Evolutionary conservation across 2,888 invertebrate species (phyloP), one percentile per base, ranked within the genome.

Genomic region (Drosophila neotestacea): DNA sequence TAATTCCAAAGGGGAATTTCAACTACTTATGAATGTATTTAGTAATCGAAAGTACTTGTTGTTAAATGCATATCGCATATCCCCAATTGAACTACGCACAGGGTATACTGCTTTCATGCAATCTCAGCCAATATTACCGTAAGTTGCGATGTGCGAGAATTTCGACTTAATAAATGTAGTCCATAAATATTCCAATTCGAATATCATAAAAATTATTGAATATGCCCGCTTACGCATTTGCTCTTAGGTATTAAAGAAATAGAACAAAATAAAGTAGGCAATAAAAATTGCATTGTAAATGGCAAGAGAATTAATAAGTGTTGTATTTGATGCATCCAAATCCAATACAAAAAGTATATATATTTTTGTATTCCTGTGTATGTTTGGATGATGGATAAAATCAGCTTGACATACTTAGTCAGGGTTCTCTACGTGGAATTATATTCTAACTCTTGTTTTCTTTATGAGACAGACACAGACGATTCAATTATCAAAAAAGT

Each of bases 401-500:
- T 61, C 13, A 59, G 64, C 56, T 60, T 50, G 42, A 41, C 59
- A 54, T 16, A 41, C 59, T 50, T 16, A 28, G 39, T 39, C 39
- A 27, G 11, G n/a, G 16, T 10, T 34, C 34, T 11, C 30, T 39
- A 28, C 11, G 13, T 42, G 34, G 56, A 50, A 56, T 63, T 50
- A 50, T 58, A 64, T 55, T 51, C 27, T 16, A 48, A 60, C 48
- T 58, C 54, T 72, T 64, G 63, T 58, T 27, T 41, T 28, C 32
- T 39, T 44, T 32, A 47, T 48, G 50, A 65, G 54, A 54, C 52
- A 41, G 42, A 48, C 42, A 64, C 51, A 52, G 60, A 55, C 75
- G 73, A 80, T 80, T 80, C 79, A 80, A 80, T 80, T 80, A 80
- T 70, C 61, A 78, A 81, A 80, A 78, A 80, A 44, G 61, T 54